These are phyloP conservation scores for Caenorhabditis macrosperma DNA, from an alignment of 2,888 invertebrate species.

Conservation along the genomic window DNA sequence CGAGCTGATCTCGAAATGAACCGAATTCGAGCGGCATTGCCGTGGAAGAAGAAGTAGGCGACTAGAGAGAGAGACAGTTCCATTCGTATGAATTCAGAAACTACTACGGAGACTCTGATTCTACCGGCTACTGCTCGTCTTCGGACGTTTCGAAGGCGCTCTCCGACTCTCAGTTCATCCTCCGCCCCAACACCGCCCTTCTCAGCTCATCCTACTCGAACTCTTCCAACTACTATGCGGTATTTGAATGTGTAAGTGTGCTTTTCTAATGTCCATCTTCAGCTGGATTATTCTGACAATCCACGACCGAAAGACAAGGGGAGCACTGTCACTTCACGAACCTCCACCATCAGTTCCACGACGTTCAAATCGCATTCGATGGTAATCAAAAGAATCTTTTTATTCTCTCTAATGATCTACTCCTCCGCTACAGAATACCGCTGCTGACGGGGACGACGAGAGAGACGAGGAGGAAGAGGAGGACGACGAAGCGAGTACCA, in stretches of 20 bases:
- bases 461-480: conserved; percentile 23
- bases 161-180: conserved; percentile 67
- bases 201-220: conserved; percentile 40
- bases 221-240: conserved; percentile 44
- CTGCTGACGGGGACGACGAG: conserved; percentile 27
- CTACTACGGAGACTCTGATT: conserved; percentile 64
- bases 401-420: background rate
- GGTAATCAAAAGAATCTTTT: conserved; percentile 7
- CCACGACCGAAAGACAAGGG: conserved; percentile 29
- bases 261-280: background rate
- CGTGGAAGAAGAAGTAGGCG: conserved; percentile 54
- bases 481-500: conserved; percentile 53
- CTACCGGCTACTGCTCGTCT: conserved; percentile 64
- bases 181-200: conserved; percentile 54
- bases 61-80: too few species aligned
- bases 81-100: conserved; percentile 18
- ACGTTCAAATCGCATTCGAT: conserved; percentile 40
- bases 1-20: conserved; percentile 47
- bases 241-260: background rate
- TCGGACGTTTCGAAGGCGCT: conserved; percentile 56
- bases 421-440: conserved; percentile 34
- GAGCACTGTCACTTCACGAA: conserved; percentile 41
- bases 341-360: conserved; percentile 47
- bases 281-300: conserved; percentile 36
- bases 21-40: conserved; percentile 48